Percentiles rank a stretch among this genome's conserved stretches.
Evolutionary conservation across 2,888 invertebrate species (phyloP).

Genomic region (Clivina fossor): DNA sequence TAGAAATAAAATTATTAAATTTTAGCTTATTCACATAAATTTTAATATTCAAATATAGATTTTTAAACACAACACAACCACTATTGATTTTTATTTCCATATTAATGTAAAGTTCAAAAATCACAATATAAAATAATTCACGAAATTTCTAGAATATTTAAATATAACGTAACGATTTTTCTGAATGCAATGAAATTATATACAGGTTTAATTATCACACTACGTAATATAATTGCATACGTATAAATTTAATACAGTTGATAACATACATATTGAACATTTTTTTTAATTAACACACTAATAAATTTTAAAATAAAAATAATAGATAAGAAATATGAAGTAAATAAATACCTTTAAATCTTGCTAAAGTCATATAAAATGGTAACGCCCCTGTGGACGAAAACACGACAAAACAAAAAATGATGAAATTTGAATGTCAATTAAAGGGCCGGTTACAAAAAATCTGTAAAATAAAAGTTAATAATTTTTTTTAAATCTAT

Average conservation of each 20-base stretch:
- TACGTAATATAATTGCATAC: conserved; percentile 11
- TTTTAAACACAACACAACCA: background rate
- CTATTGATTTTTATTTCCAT: too few species aligned
- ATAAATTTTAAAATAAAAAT: conserved; percentile 12
- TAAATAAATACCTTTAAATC: conserved; percentile 71
- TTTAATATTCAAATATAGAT: too few species aligned
- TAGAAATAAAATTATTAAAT: conserved; percentile 2
- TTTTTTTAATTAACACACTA: conserved; percentile 3
- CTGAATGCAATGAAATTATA: conserved; percentile 17
- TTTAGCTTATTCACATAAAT: too few species aligned
- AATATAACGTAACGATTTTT: conserved; percentile 15
- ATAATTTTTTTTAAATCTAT: conserved; percentile 2
- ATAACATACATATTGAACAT: conserved; percentile 11
- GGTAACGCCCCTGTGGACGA: conserved; percentile 87
- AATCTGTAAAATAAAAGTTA: conserved; percentile 25
- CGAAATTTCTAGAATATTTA: conserved; percentile 6
- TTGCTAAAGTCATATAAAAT: conserved; percentile 98
- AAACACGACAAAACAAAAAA: conserved; percentile 33
- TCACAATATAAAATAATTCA: background rate
- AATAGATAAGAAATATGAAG: conserved; percentile 15
- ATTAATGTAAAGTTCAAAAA: too few species aligned
- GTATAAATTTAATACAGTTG: conserved; percentile 8
- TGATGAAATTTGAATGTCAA: conserved; percentile 28
- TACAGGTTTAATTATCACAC: conserved; percentile 25
- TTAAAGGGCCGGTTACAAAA: conserved; percentile 21